Percentiles rank a stretch among this genome's conserved stretches.
phyloP scores from a whole-genome alignment of 2,888 invertebrate genomes.

The Cyaniris semiargus region DNA sequence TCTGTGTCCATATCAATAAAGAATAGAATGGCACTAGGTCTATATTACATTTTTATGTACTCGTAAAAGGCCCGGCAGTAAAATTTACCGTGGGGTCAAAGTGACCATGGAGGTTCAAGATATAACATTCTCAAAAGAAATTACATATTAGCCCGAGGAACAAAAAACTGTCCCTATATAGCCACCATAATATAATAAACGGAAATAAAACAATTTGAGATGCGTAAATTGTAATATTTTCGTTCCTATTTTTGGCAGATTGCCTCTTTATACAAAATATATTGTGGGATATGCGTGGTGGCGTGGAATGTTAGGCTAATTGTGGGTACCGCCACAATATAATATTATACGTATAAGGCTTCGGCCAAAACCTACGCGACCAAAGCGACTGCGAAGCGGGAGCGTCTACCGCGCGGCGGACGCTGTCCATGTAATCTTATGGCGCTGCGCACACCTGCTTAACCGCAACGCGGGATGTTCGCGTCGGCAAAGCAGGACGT shows the following conservation, averaged over 20 bases:
- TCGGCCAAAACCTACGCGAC: no score
- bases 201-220: neutral
- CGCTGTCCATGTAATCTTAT: no score
- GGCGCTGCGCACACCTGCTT: no score
- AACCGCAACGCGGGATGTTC: no score
- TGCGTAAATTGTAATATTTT: neutral
- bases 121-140: neutral
- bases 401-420: no score
- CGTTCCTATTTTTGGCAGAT: neutral
- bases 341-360: no score
- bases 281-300: no score
- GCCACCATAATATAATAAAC: neutral
- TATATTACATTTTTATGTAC: constrained; percentile 11
- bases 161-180: neutral
- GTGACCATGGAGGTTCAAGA: neutral
- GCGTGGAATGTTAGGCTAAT: no score
- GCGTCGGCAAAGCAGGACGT: no score
- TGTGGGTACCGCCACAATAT: no score
- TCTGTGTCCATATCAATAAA: constrained; percentile 1
- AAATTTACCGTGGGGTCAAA: neutral
- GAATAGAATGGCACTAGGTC: neutral
- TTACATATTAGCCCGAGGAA: neutral
- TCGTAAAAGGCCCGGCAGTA: neutral
- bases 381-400: no score
- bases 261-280: neutral